Evolutionary conservation across 2,113 vertebrate species (phyloP), one percentile per base, ranked within the genome.

Genomic region (Eulemur macaco): DNA sequence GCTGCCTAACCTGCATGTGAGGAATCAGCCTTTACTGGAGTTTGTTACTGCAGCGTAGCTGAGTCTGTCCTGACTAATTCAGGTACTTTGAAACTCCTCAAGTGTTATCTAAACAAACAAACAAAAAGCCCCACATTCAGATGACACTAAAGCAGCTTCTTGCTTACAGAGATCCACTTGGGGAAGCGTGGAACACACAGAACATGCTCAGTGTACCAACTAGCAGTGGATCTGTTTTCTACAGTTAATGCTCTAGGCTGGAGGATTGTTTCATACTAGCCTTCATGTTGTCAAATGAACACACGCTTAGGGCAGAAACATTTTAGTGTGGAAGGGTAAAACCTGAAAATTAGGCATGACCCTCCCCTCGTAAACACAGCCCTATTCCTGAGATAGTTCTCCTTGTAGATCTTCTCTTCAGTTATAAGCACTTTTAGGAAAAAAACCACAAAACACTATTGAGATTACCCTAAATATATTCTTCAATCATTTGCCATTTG

Each of bases 181-280:
- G 42, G 47, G 5, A 11, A 82, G 37, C 0, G 1, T 18, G 37
- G 23, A 34, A 2, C 5, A 5, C 1, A 2, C 0, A 9, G 50
- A 25, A 17, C 8, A 4, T 42, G 42, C 0, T 3, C 52, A 10
- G 27, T 13, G 17, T 2, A 18, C 14, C 25, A 27, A 20, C 47
- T 47, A 39, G 10, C 29, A 37, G 45, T 27, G 47, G 56, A 2
- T 56, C 1, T 9, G 18, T 77, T 56, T n/a, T 54, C 74, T 47
- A 11, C 1, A 4, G 4, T 31, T 54, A 45, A 54, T 52, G 21
- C 29, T 63, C 18, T 56, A 27, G 54, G 42, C 45, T 29, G 21
- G 21, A 69, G 82, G 64, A 34, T 23, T 37, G 58, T 23, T 76
- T 58, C 8, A 37, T 27, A 74, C n/a, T 73, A 42, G 69, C 5